Percentiles rank a stretch among this genome's conserved stretches.
These are phyloP conservation scores for Clamator glandarius DNA, from an alignment of 2,797 vertebrate species.

Conservation along the genomic window DNA sequence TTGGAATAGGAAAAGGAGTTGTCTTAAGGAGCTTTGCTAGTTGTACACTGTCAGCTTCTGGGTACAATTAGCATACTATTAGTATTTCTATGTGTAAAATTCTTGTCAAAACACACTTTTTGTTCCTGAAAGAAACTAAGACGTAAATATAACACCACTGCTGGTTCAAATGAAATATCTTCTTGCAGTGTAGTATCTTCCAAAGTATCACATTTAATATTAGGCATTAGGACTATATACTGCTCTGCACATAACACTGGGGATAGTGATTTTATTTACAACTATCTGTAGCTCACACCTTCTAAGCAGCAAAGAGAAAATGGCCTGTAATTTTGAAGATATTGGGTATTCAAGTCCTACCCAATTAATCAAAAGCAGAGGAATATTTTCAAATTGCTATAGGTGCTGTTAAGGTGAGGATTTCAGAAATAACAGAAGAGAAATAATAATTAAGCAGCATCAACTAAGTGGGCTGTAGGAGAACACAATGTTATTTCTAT, in stretches of 20 bases:
- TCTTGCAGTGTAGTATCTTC: not conserved
- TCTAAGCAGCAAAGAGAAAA: constrained; percentile 20
- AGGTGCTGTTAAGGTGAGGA: not conserved
- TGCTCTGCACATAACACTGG: not conserved
- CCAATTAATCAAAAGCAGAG: not conserved
- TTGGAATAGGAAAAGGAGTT: not conserved
- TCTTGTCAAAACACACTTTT: constrained; percentile 34
- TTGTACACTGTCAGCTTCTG: not conserved
- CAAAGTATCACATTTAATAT: not conserved
- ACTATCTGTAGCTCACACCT: not conserved
- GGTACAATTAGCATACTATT: not conserved
- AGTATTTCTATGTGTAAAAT: not conserved
- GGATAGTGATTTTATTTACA: not conserved
- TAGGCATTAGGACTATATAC: not conserved
- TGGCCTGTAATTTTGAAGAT: not conserved
- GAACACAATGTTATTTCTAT: not conserved
- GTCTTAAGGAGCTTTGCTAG: not conserved
- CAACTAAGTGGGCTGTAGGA: not conserved
- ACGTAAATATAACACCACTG: not conserved
- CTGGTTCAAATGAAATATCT: not conserved
- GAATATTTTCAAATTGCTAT: not conserved
- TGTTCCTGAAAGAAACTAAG: constrained; percentile 14
- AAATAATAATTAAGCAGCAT: not conserved
- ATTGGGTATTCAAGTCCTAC: not conserved
- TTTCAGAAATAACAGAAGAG: not conserved